Evolutionary conservation across 2,888 invertebrate genomes (phyloP).

Genomic region (Pollenia amentaria): DNA sequence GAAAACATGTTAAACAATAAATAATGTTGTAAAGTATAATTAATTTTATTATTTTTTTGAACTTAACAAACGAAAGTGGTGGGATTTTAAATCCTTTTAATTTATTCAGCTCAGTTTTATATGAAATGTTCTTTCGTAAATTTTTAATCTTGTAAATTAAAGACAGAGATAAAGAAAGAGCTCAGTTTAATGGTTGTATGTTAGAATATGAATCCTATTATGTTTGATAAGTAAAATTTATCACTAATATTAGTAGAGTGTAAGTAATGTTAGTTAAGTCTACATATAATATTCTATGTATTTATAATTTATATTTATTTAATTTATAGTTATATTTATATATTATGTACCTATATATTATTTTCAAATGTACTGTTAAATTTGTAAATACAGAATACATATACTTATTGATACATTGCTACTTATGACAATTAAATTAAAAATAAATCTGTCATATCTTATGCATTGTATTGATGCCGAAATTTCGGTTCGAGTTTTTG

Average conservation of each 20-base stretch:
- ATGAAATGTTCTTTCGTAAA: too few relatives aligned
- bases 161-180: too few relatives aligned
- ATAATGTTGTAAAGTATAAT: too few relatives aligned
- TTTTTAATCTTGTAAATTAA: too few relatives aligned
- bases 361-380: slow-evolving; percentile 22
- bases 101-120: too few relatives aligned
- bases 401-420: slow-evolving; percentile 47
- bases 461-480: slow-evolving; percentile 14
- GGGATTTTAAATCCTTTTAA: too few relatives aligned
- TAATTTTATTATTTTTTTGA: too few relatives aligned
- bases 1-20: too few relatives aligned
- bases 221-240: slow-evolving; percentile 46
- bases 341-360: slow-evolving; percentile 5
- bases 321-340: slow-evolving; percentile 4
- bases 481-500: slow-evolving; percentile 17
- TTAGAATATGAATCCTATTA: slow-evolving; percentile 34
- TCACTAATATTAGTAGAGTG: slow-evolving; percentile 37
- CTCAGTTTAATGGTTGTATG: not conserved
- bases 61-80: too few relatives aligned
- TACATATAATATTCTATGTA: slow-evolving; percentile 31
- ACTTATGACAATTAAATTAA: slow-evolving; percentile 10
- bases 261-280: slow-evolving; percentile 23
- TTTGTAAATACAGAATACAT: slow-evolving; percentile 17
- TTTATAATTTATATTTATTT: slow-evolving; percentile 21
- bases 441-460: slow-evolving; percentile 38